Conservation (phyloP, 2,797 vertebrate species). For the Oryzias sinensis region DNA sequence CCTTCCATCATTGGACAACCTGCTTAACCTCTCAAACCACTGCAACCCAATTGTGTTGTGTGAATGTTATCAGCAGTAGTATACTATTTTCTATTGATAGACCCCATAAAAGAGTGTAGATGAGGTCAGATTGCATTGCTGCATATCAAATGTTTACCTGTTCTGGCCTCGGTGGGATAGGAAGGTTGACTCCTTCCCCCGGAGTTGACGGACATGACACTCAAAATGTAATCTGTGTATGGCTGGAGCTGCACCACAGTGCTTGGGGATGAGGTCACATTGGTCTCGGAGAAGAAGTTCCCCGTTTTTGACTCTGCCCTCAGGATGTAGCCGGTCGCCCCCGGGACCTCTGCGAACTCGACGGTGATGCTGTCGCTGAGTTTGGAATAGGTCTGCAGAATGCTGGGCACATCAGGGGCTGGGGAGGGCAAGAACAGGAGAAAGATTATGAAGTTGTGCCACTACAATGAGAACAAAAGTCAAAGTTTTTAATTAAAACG, state of each 20-base stretch:
- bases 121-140: not conserved
- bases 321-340: conserved; percentile 85
- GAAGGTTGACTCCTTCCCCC: conserved; percentile 88
- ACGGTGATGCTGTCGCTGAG: conserved; percentile 89
- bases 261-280: conserved; percentile 78
- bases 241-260: conserved; percentile 81
- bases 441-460: not conserved
- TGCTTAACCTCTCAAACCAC: no score
- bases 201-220: conserved; percentile 83
- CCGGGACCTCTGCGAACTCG: conserved; percentile 82
- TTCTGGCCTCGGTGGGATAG: conserved; percentile 71
- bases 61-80: not conserved
- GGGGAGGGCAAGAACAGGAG: conserved; percentile 6
- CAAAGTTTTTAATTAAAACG: no score
- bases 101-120: not conserved
- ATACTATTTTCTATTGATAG: not conserved
- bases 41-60: not conserved
- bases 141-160: conserved; percentile 74
- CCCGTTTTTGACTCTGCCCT: conserved; percentile 65
- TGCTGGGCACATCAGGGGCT: conserved; percentile 85
- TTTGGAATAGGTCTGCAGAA: conserved; percentile 87
- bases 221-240: conserved; percentile 83
- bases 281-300: conserved; percentile 80
- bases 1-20: no score
- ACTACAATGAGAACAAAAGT: no score